These are phyloP conservation scores for Volucella inanis DNA, from an alignment of 2,888 invertebrate genomes.

Conservation along the genomic window DNA sequence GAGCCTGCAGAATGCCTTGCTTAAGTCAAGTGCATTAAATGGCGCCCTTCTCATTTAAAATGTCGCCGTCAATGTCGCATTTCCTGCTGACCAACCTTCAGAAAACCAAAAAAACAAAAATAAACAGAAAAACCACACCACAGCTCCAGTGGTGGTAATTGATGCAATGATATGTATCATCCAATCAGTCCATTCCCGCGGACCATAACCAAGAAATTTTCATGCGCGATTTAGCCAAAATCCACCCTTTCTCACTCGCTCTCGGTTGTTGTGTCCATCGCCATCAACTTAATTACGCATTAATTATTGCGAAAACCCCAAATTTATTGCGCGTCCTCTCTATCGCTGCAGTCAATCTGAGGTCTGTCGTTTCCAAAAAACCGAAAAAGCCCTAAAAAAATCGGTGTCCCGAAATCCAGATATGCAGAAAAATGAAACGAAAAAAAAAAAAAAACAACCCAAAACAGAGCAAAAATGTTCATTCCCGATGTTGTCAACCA, in stretches of 20 bases:
- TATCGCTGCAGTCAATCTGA: slow-evolving; percentile 66
- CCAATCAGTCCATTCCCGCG: slow-evolving; percentile 66
- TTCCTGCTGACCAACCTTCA: slow-evolving; percentile 41
- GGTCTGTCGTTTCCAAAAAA: slow-evolving; percentile 12
- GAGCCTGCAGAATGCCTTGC: slow-evolving; percentile 37
- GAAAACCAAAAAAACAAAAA: slow-evolving; percentile 15
- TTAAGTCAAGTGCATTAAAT: slow-evolving; percentile 70
- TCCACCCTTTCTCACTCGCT: background rate
- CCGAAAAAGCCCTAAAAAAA: background rate
- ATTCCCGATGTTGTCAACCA: slow-evolving; percentile 55
- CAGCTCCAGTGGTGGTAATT: slow-evolving; percentile 63
- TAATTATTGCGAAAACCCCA: slow-evolving; percentile 62
- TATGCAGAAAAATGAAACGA: background rate
- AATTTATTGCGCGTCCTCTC: slow-evolving; percentile 66
- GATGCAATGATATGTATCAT: slow-evolving; percentile 73
- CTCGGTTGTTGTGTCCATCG: slow-evolving; percentile 8
- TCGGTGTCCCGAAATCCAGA: too few relatives aligned
- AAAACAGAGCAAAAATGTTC: slow-evolving; percentile 18
- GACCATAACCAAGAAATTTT: slow-evolving; percentile 53
- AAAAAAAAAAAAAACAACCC: slow-evolving; percentile 18
- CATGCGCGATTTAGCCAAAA: slow-evolving; percentile 16
- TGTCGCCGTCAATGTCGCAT: slow-evolving; percentile 59
- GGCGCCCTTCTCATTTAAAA: slow-evolving; percentile 68
- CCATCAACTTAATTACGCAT: slow-evolving; percentile 70
- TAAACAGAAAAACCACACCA: slow-evolving; percentile 16